These are phyloP conservation scores for Myiozetetes cayanensis DNA, from an alignment of 2,113 vertebrate genomes.

Conservation along the genomic window DNA sequence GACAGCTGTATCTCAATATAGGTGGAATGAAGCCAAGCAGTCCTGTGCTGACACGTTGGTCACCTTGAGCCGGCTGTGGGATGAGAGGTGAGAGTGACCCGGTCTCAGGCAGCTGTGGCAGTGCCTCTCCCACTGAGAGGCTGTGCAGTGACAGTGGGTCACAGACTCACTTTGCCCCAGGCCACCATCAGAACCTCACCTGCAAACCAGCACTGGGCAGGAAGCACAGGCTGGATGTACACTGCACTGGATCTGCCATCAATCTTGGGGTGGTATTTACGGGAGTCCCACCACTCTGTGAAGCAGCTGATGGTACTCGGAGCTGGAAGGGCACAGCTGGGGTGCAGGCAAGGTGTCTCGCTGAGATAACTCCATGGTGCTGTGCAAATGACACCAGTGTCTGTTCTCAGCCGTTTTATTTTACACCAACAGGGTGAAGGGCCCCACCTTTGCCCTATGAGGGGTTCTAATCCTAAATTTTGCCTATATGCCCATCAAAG, in stretches of 20 bases:
- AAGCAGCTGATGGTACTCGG: accelerated
- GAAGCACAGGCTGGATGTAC: accelerated
- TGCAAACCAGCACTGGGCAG: accelerated
- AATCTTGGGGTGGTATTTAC: accelerated
- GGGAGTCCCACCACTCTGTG: not conserved
- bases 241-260: not conserved
- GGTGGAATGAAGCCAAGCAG: not conserved
- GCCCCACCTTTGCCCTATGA: not conserved
- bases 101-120: not conserved
- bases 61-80: not conserved
- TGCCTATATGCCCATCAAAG: accelerated
- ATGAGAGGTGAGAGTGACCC: accelerated
- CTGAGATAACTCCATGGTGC: not conserved
- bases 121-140: not conserved
- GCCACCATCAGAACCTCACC: not conserved
- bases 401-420: not conserved
- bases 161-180: accelerated
- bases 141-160: accelerated
- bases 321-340: not conserved
- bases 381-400: accelerated
- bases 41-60: accelerated
- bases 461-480: not conserved
- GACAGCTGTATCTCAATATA: not conserved
- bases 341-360: accelerated
- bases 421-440: not conserved